Evolutionary conservation across 2,113 vertebrate genomes (phyloP).

Genomic region (Corythornis vintsioides): DNA sequence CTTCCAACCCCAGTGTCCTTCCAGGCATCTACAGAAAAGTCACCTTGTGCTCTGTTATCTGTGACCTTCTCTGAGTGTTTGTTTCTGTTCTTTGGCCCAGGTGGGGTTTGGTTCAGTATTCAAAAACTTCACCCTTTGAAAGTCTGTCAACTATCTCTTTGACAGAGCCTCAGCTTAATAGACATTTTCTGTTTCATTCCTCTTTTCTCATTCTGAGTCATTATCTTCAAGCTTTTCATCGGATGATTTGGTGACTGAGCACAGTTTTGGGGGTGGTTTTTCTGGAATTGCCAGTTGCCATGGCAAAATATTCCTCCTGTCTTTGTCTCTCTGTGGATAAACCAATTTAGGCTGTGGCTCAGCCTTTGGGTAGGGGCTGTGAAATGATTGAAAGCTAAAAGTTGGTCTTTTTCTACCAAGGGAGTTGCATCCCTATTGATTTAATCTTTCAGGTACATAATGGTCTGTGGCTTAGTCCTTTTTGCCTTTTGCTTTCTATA

Average conservation of each 20-base stretch:
- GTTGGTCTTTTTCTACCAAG: not conserved
- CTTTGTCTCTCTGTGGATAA: not conserved
- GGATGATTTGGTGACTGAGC: constrained; percentile 5
- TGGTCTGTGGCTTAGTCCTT: not conserved
- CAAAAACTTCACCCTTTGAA: not conserved
- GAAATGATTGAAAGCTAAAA: not conserved
- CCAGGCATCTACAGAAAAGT: not conserved
- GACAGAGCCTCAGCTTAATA: not conserved
- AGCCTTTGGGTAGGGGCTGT: not conserved
- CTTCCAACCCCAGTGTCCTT: not conserved
- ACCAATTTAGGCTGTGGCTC: not conserved
- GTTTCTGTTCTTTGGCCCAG: not conserved
- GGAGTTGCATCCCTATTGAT: not conserved
- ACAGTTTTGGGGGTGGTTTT: constrained; percentile 21
- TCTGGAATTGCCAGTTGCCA: constrained; percentile 37
- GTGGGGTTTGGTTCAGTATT: not conserved
- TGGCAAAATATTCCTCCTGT: constrained; percentile 28
- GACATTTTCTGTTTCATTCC: not conserved
- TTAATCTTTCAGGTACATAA: not conserved
- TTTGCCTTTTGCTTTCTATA: not conserved
- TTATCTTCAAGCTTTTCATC: constrained; percentile 19
- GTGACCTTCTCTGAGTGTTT: not conserved
- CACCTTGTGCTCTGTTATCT: not conserved
- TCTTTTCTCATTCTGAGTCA: not conserved
- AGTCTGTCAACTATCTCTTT: not conserved